A percentile compares a stretch with the other conserved stretches of the same genome.
Conservation (phyloP, 2,113 vertebrate genomes). For the Toxostoma redivivum region DNA sequence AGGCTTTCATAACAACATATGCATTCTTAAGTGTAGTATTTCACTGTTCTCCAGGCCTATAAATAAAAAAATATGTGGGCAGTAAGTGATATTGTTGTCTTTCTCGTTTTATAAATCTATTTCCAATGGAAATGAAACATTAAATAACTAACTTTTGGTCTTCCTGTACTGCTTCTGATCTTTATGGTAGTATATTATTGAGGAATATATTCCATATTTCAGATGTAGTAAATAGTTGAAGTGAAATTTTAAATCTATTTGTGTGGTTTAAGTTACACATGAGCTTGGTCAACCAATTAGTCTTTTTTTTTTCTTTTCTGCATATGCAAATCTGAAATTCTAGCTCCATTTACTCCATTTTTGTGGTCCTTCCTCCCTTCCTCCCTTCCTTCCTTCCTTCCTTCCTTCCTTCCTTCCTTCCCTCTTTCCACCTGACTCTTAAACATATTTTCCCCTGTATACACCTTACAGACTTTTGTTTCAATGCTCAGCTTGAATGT, state of each 20-base stretch:
- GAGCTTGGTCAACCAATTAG: neutral
- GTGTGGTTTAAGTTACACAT: neutral
- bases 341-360: neutral
- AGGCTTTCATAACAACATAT: neutral
- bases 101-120: neutral
- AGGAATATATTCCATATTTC: neutral
- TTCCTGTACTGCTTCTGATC: neutral
- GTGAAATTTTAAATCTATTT: neutral
- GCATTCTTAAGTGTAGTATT: neutral
- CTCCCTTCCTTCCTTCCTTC: no score
- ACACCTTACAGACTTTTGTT: neutral
- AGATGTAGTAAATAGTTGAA: neutral
- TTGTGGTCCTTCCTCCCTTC: neutral
- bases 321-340: neutral
- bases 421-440: neutral
- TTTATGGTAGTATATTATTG: neutral
- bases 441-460: neutral
- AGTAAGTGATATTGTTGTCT: neutral
- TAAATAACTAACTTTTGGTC: neutral
- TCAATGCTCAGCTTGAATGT: neutral
- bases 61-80: neutral
- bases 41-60: neutral
- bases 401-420: accelerated
- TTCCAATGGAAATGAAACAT: neutral
- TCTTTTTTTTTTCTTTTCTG: neutral